phyloP scores from a whole-genome alignment of 2,797 vertebrate genomes.

The Microctenopoma steveboyesi region DNA sequence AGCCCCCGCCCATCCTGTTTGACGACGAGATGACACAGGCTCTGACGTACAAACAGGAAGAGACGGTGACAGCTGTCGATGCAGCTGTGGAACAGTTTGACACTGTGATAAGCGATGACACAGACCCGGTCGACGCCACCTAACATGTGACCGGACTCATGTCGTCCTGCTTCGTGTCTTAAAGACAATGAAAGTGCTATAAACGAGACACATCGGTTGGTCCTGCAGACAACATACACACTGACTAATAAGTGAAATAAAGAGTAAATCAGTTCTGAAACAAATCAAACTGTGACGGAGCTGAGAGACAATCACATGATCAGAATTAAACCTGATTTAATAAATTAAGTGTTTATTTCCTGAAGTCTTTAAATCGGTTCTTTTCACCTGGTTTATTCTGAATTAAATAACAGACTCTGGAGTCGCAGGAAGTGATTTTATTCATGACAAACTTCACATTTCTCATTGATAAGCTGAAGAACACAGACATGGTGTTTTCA shows the following conservation, averaged over 20 bases:
- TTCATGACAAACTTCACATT: neutral
- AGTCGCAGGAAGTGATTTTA: slow-evolving; percentile 6
- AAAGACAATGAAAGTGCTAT: too few species aligned
- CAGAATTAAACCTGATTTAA: neutral
- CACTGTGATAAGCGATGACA: rapidly evolving
- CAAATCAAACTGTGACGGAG: neutral
- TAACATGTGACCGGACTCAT: slow-evolving; percentile 5
- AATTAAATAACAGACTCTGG: neutral
- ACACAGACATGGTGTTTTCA: neutral
- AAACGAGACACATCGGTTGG: too few species aligned
- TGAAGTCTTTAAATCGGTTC: neutral
- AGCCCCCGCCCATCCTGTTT: slow-evolving; percentile 56
- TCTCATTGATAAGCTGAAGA: neutral
- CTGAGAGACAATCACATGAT: neutral
- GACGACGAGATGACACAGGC: slow-evolving; percentile 23
- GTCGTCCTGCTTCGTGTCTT: neutral
- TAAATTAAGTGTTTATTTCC: neutral
- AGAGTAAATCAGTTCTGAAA: neutral
- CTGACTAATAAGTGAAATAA: too few species aligned
- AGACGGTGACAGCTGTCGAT: slow-evolving; percentile 16
- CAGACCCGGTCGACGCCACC: rapidly evolving
- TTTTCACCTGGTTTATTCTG: neutral
- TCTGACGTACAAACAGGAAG: slow-evolving; percentile 60
- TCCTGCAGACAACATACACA: neutral
- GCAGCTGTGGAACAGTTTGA: rapidly evolving